Evolutionary conservation across 2,797 vertebrate species (phyloP), one percentile per base, ranked within the genome.

Genomic region (Gallirallus australis): DNA sequence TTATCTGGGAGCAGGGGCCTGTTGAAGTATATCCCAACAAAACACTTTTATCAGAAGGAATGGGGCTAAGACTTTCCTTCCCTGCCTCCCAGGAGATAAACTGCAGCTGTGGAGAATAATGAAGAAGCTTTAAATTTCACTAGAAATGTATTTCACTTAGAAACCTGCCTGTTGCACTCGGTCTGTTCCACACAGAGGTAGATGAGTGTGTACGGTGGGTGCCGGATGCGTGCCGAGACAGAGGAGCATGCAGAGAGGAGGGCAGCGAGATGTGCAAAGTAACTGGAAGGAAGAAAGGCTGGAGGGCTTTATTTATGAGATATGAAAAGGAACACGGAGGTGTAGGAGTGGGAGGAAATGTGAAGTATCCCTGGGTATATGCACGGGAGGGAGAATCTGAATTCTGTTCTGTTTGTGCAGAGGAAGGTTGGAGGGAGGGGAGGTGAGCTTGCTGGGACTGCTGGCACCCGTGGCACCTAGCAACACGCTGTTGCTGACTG

Each of bases 301-400:
- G 86, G 64, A 93, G 86, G 90, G 60, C 39, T 97, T 93, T 94
- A 95, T 97, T 94, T 90, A 90, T 90, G 95, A 92, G 78, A 84
- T 84, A 90, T 70, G 89, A 84, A 94, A 96, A 90, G 83, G 89
- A 96, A 94, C 78, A 80, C 28, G 94, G 95, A 94, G 91, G 89
- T 95, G 95, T 81, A 86, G 82, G 86, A 97, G 95, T 96, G 89
- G 96, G 95, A 93, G 90, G 95, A 86, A 89, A 95, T 89, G 78
- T 89, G 88, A 96, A 92, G 90, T 90, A 68, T 95, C 93, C 94
- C 71, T 86, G 90, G 50, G 61, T 89, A 50, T 71, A 54, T 65
- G 88, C 78, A 83, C 33, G 77, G 90, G 93, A 85, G 91, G 73
- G 73, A 86, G 35, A 80, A 52, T 45, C 79, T 56, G 54, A 92